These are phyloP conservation scores for Archips xylosteana DNA, from an alignment of 2,888 invertebrate genomes.

Conservation along the genomic window DNA sequence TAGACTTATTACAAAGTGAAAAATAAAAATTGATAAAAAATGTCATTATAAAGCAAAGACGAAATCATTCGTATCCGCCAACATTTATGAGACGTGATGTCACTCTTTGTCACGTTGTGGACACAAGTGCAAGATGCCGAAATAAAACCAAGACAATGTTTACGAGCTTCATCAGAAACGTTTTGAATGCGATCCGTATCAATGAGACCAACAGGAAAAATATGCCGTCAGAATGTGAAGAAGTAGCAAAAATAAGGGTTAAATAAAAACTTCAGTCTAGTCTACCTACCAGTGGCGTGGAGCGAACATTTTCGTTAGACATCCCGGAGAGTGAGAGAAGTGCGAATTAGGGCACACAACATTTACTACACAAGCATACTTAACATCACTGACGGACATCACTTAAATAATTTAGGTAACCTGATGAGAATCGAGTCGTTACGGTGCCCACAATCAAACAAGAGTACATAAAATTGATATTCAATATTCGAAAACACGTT, in stretches of 20 bases:
- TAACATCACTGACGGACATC: no score
- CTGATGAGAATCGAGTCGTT: no score
- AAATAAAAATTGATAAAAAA: constrained; percentile 28
- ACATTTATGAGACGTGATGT: constrained; percentile 72
- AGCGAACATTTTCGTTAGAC: no score
- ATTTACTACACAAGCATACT: no score
- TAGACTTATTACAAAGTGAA: not conserved
- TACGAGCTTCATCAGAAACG: constrained; percentile 57
- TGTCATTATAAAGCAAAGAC: constrained; percentile 42
- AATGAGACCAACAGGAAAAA: constrained; percentile 36
- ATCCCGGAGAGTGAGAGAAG: no score
- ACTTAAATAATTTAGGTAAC: no score
- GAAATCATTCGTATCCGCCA: constrained; percentile 47
- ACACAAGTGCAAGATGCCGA: constrained; percentile 65
- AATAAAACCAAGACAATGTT: constrained; percentile 74
- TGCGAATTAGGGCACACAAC: no score
- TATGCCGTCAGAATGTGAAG: not conserved
- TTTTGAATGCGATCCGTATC: constrained; percentile 37
- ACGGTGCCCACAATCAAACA: not conserved
- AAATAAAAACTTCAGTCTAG: not conserved
- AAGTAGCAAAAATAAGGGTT: not conserved
- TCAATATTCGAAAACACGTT: not conserved
- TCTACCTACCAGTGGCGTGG: not conserved
- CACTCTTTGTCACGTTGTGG: constrained; percentile 72
- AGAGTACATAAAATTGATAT: not conserved